Conservation (phyloP, 2,888 invertebrate genomes). For the Drosophila nigricruria region DNA sequence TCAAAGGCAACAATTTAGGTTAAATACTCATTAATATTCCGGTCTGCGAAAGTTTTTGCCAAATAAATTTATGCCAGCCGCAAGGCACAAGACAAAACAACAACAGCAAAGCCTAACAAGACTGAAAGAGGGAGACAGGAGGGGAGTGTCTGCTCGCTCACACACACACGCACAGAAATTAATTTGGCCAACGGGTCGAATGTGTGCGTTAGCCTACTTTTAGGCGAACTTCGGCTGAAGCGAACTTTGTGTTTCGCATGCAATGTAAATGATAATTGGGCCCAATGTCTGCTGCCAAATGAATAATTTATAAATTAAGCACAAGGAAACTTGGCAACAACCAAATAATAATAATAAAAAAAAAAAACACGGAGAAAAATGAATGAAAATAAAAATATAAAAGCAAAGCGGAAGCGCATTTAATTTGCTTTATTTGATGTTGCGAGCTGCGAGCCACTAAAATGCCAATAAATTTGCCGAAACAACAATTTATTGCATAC, state of each 20-base stretch:
- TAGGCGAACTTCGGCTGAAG: constrained; percentile 17
- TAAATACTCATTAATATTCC: constrained; percentile 82
- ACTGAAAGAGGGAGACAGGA: neutral
- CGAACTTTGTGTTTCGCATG: constrained; percentile 38
- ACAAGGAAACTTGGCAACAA: constrained; percentile 35
- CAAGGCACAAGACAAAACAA: constrained; percentile 64
- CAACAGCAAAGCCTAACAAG: constrained; percentile 30
- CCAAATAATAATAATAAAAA: constrained; percentile 5
- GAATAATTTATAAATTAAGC: constrained; percentile 83
- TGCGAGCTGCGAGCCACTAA: constrained; percentile 66
- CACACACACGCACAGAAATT: constrained; percentile 54
- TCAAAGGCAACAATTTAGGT: constrained; percentile 82
- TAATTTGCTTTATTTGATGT: constrained; percentile 66
- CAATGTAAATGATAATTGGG: constrained; percentile 82
- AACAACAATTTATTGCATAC: constrained; percentile 75
- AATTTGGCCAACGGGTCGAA: constrained; percentile 57
- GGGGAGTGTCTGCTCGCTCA: too few relatives aligned
- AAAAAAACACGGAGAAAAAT: neutral
- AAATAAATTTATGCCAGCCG: constrained; percentile 78
- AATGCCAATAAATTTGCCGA: constrained; percentile 78
- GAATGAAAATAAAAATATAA: constrained; percentile 13
- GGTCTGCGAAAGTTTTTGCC: constrained; percentile 81
- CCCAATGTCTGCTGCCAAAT: constrained; percentile 71
- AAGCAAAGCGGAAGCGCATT: constrained; percentile 63
- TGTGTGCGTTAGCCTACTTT: constrained; percentile 63